Evolutionary conservation across 2,888 invertebrate genomes (phyloP).

Genomic region (Blera fallax): DNA sequence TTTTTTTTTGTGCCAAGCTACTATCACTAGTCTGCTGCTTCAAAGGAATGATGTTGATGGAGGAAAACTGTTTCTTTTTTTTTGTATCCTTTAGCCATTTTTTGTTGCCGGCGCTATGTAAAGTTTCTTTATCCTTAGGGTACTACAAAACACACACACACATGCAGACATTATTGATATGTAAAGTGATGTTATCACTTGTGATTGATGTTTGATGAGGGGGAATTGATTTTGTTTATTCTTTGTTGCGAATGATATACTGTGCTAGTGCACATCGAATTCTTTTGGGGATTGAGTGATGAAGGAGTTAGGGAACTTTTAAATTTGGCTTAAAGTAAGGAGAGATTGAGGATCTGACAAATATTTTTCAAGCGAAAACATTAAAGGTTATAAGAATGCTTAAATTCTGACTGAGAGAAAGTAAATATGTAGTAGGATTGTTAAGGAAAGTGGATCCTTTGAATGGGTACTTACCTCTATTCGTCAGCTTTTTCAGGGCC

Average conservation of each 20-base stretch:
- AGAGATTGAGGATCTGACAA: too few species aligned
- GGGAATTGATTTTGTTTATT: constrained; percentile 69
- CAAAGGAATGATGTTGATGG: constrained; percentile 35
- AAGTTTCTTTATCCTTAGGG: constrained; percentile 53
- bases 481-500: too few species aligned
- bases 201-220: constrained; percentile 71
- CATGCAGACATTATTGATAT: constrained; percentile 68
- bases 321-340: background rate
- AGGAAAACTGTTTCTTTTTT: constrained; percentile 6
- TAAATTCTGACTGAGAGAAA: too few species aligned
- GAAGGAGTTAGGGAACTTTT: background rate
- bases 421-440: too few species aligned
- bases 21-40: constrained; percentile 1
- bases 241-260: constrained; percentile 46
- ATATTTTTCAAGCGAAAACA: too few species aligned
- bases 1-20: background rate
- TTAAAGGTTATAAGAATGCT: too few species aligned
- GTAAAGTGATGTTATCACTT: constrained; percentile 72
- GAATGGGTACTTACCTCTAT: too few species aligned
- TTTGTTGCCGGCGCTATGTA: constrained; percentile 34
- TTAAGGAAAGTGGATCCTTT: too few species aligned
- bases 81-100: background rate
- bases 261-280: constrained; percentile 33
- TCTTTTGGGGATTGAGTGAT: constrained; percentile 1
- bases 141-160: constrained; percentile 26